Conservation (phyloP, 1,140 invertebrate genomes). For the Calliphora vicina region DNA sequence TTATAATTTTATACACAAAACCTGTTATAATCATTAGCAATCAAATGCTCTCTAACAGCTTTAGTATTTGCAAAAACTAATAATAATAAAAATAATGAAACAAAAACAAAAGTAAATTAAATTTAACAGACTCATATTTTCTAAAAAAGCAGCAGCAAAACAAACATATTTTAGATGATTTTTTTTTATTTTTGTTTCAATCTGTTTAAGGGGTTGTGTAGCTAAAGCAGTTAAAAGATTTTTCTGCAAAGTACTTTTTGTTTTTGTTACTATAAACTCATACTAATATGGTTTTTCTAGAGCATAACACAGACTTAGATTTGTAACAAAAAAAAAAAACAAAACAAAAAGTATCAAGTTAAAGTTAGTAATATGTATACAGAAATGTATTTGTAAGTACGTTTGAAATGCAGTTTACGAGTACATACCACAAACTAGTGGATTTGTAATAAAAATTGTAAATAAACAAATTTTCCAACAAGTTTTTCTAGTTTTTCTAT, state of each 20-base stretch:
- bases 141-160: background rate
- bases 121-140: constrained; percentile 1
- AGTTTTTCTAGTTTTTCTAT: constrained; percentile 9
- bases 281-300: background rate
- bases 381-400: no score
- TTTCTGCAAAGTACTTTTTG: background rate
- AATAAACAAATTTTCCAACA: constrained; percentile 14
- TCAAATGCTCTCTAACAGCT: background rate
- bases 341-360: constrained; percentile 4
- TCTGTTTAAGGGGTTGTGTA: background rate
- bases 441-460: constrained; percentile 14
- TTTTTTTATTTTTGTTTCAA: no score
- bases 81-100: background rate
- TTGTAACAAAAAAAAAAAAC: no score
- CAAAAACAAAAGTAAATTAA: background rate
- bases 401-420: background rate
- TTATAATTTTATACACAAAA: background rate
- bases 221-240: background rate
- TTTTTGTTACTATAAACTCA: background rate
- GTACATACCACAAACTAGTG: background rate
- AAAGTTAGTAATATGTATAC: no score
- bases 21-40: background rate
- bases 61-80: background rate
- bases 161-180: background rate
- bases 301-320: background rate